Percentiles rank a stretch among this genome's conserved stretches.
Conservation (phyloP, 2,888 invertebrate species). For the Ochropleura leucogaster region DNA sequence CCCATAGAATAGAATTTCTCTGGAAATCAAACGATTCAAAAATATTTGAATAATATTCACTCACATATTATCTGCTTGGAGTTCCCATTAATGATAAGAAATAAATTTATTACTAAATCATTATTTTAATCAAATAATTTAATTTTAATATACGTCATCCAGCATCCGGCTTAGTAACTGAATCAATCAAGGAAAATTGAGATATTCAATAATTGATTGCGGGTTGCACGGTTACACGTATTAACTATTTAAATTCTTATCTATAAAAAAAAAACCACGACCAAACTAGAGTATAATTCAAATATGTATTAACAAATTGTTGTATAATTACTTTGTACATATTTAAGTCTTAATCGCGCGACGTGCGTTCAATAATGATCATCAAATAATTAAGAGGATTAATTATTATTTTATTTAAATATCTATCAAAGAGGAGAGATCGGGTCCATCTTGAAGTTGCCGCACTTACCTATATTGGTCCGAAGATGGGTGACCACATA, state of each 20-base stretch:
- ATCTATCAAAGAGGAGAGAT: too few species aligned
- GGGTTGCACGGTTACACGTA: not conserved
- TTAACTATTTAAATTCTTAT: constrained; percentile 3
- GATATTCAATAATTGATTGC: constrained; percentile 1
- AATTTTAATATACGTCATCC: constrained; percentile 12
- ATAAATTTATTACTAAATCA: not conserved
- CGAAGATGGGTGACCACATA: too few species aligned
- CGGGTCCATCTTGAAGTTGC: too few species aligned
- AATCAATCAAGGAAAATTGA: constrained; percentile 34
- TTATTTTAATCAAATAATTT: not conserved
- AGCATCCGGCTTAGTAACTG: constrained; percentile 16
- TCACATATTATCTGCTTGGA: not conserved
- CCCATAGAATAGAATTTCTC: too few species aligned
- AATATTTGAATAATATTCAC: not conserved
- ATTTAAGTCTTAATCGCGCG: not conserved
- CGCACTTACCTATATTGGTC: too few species aligned
- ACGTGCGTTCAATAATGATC: not conserved
- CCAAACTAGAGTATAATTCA: constrained; percentile 5
- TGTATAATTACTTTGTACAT: not conserved
- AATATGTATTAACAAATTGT: constrained; percentile 4
- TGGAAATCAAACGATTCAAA: not conserved
- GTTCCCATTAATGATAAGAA: not conserved
- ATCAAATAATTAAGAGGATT: not conserved
- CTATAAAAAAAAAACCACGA: not conserved
- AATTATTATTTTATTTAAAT: constrained; percentile 5